These are phyloP conservation scores for Danio jaintianensis DNA, from an alignment of 2,797 vertebrate species.

Conservation along the genomic window DNA sequence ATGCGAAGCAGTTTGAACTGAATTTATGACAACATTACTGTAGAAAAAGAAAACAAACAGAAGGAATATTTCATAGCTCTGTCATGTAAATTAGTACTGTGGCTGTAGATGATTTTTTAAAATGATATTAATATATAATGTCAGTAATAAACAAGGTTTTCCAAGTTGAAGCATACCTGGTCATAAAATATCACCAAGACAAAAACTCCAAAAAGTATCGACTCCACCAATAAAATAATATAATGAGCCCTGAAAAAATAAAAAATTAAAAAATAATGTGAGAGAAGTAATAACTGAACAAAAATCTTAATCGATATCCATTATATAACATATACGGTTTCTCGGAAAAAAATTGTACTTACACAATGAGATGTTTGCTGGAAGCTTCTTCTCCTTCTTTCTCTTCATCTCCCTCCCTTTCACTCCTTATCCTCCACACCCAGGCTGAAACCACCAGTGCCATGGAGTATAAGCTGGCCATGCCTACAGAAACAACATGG, in stretches of 20 bases:
- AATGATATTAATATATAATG: not conserved
- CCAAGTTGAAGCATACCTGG: constrained; percentile 74
- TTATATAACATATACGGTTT: not conserved
- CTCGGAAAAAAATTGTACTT: constrained; percentile 58
- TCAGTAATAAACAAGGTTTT: not conserved
- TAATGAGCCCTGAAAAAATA: constrained; percentile 79
- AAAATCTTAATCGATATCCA: not conserved
- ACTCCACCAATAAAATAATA: constrained; percentile 86
- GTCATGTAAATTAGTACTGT: too few relatives aligned
- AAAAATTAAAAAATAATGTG: not conserved
- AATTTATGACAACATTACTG: too few relatives aligned
- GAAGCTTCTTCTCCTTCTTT: constrained; percentile 70
- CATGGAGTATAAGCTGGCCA: constrained; percentile 84
- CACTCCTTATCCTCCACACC: constrained; percentile 78
- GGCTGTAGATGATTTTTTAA: not conserved
- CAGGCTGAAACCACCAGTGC: constrained; percentile 81
- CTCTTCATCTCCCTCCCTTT: constrained; percentile 69
- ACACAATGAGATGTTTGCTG: constrained; percentile 82
- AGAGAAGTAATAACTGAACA: constrained; percentile 5
- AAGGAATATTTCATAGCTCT: too few relatives aligned
- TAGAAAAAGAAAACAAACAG: too few relatives aligned
- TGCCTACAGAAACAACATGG: constrained; percentile 65
- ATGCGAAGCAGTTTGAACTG: too few relatives aligned
- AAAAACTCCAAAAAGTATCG: constrained; percentile 85
- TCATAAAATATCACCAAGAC: constrained; percentile 88